Evolutionary conservation across 2,797 vertebrate genomes (phyloP), one percentile per base, ranked within the genome.

Genomic region (Scomberomorus guttatus): DNA sequence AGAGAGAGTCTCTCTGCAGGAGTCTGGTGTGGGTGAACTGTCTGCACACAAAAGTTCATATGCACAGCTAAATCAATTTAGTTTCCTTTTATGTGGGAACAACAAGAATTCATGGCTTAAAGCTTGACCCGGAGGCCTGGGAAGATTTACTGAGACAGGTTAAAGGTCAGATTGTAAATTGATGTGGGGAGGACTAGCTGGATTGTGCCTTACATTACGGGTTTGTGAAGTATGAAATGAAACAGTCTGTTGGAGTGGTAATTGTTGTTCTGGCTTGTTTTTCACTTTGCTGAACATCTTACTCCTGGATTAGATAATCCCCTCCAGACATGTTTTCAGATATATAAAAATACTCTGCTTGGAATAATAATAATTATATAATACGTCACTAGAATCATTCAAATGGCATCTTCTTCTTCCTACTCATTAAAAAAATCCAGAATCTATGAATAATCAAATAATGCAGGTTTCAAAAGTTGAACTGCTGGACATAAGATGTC

Each of bases 11-110:
- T 74, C 86, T 50, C 83, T 62, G 80, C 91, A 75, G 86, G 90
- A 84, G 73, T 55, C 81, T 64, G 72, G 77, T 80, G 74, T 88
- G 77, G 85, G 71, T 75, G 87, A 84, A 77, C 78, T 74, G 80
- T 80, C 84, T 56, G 64, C 72, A 74, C 69, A 70, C 72, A 77
- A 77, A 84, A 74, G 86, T 88, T 85, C 75, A 75, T 68, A 66
- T 60, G 58, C 75, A 60, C 37, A 63, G 84, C 65, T 74, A 77
- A 90, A 92, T 89, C 55, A 72, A 58, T 90, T 90, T 84, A 48
- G 59, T 55, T 82, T 79, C 69, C 63, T 88, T 89, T 90, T 81
- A 73, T 85, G 72, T 77, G 57, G 67, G 64, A 84, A 79, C 61
- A 84, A 73, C 71, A 62, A 48, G 65, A 57, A 81, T 71, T 75